Evolutionary conservation across 2,113 vertebrate genomes (phyloP).

Genomic region (Gobio gobio): DNA sequence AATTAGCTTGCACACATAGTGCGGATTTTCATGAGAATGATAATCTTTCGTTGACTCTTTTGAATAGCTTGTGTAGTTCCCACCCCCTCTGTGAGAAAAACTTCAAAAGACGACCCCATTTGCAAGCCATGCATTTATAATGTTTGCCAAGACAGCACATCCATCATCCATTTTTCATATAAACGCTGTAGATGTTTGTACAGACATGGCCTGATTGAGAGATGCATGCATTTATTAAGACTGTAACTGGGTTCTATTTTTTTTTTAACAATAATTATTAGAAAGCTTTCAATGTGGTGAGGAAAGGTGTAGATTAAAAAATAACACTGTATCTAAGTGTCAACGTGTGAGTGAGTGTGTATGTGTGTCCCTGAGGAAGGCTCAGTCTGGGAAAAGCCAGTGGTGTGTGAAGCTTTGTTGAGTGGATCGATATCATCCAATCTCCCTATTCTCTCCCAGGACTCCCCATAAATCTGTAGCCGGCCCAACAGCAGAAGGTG

Average conservation of each 20-base stretch:
- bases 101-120: constrained; percentile 1
- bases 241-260: not conserved
- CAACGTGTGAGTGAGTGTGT: constrained; percentile 37
- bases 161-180: constrained; percentile 48
- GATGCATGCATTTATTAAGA: not conserved
- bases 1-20: not conserved
- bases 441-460: constrained; percentile 53
- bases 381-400: constrained; percentile 61
- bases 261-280: not conserved
- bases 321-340: constrained; percentile 43
- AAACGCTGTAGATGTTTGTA: constrained; percentile 32
- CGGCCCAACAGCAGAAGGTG: constrained; percentile 17
- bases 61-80: not conserved
- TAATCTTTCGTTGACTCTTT: not conserved
- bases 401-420: constrained; percentile 65
- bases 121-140: not conserved
- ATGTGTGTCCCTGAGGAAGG: constrained; percentile 47
- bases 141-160: constrained; percentile 10
- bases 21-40: not conserved
- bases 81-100: not conserved
- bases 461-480: constrained; percentile 35
- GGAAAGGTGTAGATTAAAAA: not conserved
- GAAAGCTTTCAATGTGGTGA: not conserved
- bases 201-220: not conserved
- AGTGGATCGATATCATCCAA: constrained; percentile 70